Evolutionary conservation across 2,888 invertebrate genomes (phyloP), one percentile per base, ranked within the genome.

Genomic region (Patella pellucida): DNA sequence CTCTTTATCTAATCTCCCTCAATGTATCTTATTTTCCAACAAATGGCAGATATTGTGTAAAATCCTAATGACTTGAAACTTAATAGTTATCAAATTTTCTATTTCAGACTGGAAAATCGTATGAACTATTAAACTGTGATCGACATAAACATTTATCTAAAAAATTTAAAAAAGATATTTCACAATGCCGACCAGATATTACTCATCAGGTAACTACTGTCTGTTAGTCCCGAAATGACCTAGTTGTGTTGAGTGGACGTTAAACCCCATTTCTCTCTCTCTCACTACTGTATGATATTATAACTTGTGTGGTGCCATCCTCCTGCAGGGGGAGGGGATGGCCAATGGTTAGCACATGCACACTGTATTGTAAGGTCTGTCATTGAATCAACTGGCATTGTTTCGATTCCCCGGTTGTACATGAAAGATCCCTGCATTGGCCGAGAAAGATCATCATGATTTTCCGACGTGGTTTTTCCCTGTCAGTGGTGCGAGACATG

Each of bases 111-210:
- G 96, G 96, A 27, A 95, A 94, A 88, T 93, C 94, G 82, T 98
- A 96, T 91, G 97, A 98, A 89, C 92, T 99, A 50, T 92, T 99
- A 72, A 98, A 97, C 89, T 97, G 97, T 91, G 98, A 99, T 90
- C 97, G 97, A 88, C 98, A 99, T 91, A 93, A 93, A 41, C 92
- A 94, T 82, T 95, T 97, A 79, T 92, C 98, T 83, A 94, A 95
- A 83, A 97, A 96, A 90, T 95, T 95, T 90, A 95, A 96, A 84
- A 93, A 96, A 77, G 96, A 97, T 86, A 95, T 96, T 0, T 94
- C 95, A 2, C 81, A 86, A 56, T 97, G 96, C 87, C 93, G 99
- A 52, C 99, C 99, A 0, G 99, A 99, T 88, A 99, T 99, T 79
- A 94, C 96, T 0, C 99, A 99, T 91, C 99, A 99, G 91, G 92